Evolutionary conservation across 1,140 invertebrate genomes (phyloP), one percentile per base, ranked within the genome.

Genomic region (Drosophila kanapiae): DNA sequence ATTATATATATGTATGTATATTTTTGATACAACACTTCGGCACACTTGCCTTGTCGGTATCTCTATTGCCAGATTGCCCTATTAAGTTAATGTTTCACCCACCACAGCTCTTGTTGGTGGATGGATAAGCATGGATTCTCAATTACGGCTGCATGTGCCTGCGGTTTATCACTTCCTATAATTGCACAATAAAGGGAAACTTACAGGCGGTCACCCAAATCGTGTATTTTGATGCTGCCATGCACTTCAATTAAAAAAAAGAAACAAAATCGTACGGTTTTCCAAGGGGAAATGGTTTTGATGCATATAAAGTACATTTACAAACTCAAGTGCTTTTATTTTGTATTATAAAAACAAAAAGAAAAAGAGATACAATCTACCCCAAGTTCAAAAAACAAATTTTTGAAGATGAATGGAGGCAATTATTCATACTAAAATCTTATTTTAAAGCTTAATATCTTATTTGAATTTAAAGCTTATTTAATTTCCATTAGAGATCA

Each of bases 251-350:
- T 69, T 69, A 65, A 11, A 35, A 11, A 35, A 51, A 51, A 23
- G 29, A 64, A 56, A 58, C 49, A 42, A 54, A 37, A 60, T 60
- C 35, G 18, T 42, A 37, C 14, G 16, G 29, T 33, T 43, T 64
- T 27, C 9, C 33, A 37, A 27, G 37, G 29, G 62, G 29, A 56
- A 61, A 61, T 64, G 3, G 56, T 16, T 23, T 38, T 47, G 8
- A 42, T 68, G 45, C 13, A 23, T 13, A 10, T 23, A 53, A 67
- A 53, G 60, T 53, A 37, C 38, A 53, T 64, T 68, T 67, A 67
- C 45, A 54, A 37, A 67, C 62, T 70, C 67, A 70, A 70, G 67
- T 70, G 67, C 67, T 65, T 67, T 67, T 67, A 35, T 69, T 63
- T 43, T 31, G 35, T 14, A 5, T 29, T 29, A 23, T 47, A 67